Evolutionary conservation across 1,140 invertebrate species (phyloP).

Genomic region (Solenopsis fugax): DNA sequence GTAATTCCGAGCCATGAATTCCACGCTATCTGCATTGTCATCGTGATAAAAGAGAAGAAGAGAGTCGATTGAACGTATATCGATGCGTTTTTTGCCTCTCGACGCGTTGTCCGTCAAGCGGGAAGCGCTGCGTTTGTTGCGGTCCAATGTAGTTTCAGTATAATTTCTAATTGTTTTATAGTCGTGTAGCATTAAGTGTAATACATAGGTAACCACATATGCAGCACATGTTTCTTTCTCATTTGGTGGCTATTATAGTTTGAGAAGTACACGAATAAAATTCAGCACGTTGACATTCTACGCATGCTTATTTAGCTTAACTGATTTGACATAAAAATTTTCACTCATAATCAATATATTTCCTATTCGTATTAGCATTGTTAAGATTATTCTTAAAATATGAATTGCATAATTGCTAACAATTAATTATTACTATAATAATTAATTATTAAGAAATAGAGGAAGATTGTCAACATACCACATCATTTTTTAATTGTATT

Average conservation of each 20-base stretch:
- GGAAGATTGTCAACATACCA: no score
- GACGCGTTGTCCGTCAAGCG: slow-evolving; percentile 1
- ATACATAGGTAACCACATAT: background rate
- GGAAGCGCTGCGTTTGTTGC: slow-evolving; percentile 5
- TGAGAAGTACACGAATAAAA: background rate
- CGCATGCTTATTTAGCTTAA: no score
- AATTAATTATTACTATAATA: no score
- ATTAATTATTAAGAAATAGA: no score
- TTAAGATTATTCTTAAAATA: no score
- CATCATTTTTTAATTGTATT: no score
- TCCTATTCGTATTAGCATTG: no score
- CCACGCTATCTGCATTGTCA: slow-evolving; percentile 67
- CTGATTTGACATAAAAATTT: no score
- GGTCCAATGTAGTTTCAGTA: background rate
- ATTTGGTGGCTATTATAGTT: background rate
- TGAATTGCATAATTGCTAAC: no score
- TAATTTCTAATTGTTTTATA: slow-evolving; percentile 30
- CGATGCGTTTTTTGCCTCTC: slow-evolving; percentile 28
- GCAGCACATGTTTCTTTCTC: background rate
- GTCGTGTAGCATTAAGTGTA: background rate
- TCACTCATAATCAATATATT: no score
- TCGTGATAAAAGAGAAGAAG: slow-evolving; percentile 66
- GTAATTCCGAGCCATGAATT: slow-evolving; percentile 64
- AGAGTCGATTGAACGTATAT: slow-evolving; percentile 55
- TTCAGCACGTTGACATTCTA: background rate